Evolutionary conservation across 2,797 vertebrate genomes (phyloP).

Genomic region (Mionectes olivaceus): DNA sequence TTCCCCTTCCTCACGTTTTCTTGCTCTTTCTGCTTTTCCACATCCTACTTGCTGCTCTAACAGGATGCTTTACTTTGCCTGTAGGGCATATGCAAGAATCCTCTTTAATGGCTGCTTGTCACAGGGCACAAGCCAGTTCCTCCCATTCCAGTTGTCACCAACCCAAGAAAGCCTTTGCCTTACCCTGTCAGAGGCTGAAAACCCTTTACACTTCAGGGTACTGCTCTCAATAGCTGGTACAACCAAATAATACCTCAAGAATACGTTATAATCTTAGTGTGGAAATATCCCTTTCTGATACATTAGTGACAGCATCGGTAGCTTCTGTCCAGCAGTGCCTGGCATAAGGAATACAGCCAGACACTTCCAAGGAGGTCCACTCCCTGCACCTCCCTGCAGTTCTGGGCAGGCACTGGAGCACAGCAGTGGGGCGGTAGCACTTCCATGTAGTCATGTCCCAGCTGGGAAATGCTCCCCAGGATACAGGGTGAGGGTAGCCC

Average conservation of each 20-base stretch:
- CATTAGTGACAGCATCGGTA: neutral
- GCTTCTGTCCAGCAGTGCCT: neutral
- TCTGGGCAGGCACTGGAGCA: neutral
- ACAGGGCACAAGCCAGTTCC: neutral
- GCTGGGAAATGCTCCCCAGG: neutral
- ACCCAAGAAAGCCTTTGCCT: neutral
- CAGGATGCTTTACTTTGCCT: neutral
- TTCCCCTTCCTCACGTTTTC: neutral
- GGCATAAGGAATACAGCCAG: neutral
- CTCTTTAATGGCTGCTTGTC: neutral
- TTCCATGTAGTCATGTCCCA: fast-evolving
- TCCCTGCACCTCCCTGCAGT: neutral
- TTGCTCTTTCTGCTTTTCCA: neutral
- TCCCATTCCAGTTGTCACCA: neutral
- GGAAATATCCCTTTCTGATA: neutral
- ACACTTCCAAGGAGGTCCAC: neutral
- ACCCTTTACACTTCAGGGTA: neutral
- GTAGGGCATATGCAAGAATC: neutral
- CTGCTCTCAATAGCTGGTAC: neutral
- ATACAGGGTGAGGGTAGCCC: fast-evolving
- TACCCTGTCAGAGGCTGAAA: neutral
- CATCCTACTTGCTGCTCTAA: neutral
- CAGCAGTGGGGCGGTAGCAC: neutral
- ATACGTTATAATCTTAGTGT: fast-evolving
- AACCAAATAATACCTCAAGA: neutral